Evolutionary conservation across 2,797 vertebrate species (phyloP), one percentile per base, ranked within the genome.

Genomic region (Melanotaenia boesemani): DNA sequence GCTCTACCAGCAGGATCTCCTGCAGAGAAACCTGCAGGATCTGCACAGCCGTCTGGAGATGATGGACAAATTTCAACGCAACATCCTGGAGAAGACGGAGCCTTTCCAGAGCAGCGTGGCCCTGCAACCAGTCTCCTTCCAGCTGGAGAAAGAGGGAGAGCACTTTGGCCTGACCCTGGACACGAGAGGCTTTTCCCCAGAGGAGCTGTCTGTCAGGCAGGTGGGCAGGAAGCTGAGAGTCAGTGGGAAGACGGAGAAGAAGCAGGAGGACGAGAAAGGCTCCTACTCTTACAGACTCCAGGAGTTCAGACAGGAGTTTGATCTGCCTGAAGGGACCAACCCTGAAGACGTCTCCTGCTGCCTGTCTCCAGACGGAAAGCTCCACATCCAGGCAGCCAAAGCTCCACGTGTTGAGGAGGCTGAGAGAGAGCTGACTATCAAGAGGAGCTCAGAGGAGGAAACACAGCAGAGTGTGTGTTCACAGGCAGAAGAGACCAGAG

Each of bases 251-350:
- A 86, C 83, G 1, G 94, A 95, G 91, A 94, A 80, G 64, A 92
- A 94, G 72, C 75, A 88, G 61, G 82, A 85, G 0, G 90, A 93
- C 5, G 90, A 52, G 30, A 91, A 95, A 69, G 93, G 94, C 84
- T 94, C 91, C 54, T 96, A 85, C 90, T 95, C 94, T 16, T 95
- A 93, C 94, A 94, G 85, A 72, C 87, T 87, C 48, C 92, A 94
- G 77, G 93, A 95, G 87, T 94, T 96, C 89, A 94, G 91, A 71
- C 93, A 90, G 73, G 95, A 96, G 89, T 91, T 94, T 79, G 93
- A 95, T 16, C 92, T 96, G 55, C 95, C 95, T 2, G 92, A 95
- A 72, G 94, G 90, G 2, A 87, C 93, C 72, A 86, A 94, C 0
- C 84, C 93, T 7, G 93, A 95, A 20, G 73, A 79, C 0, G 84